These are phyloP conservation scores for Malurus leucopterus DNA, from an alignment of 2,797 vertebrate species.

Conservation along the genomic window DNA sequence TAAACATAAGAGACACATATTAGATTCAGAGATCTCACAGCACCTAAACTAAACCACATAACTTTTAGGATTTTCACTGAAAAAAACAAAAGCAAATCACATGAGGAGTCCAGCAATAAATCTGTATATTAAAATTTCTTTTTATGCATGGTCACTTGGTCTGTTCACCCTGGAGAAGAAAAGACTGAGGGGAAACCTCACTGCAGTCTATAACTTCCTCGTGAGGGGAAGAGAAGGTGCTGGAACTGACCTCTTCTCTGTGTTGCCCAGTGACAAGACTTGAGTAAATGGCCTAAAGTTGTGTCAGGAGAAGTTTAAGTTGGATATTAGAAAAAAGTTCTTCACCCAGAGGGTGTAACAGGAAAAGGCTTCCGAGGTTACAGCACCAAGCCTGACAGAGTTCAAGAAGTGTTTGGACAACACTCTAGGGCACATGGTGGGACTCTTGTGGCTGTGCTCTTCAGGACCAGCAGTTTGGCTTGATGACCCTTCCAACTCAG, in stretches of 20 bases:
- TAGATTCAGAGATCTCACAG: not conserved
- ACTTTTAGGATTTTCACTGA: not conserved
- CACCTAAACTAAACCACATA: not conserved
- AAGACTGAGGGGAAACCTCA: not conserved
- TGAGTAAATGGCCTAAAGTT: rapidly evolving
- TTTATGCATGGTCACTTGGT: not conserved
- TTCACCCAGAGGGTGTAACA: no score
- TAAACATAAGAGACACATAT: not conserved
- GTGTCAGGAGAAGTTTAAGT: not conserved
- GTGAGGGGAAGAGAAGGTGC: not conserved
- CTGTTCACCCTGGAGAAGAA: not conserved
- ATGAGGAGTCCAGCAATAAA: not conserved
- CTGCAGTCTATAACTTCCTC: not conserved
- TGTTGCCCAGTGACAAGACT: not conserved
- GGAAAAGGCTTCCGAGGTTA: not conserved
- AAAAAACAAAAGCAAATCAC: not conserved
- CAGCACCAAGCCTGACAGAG: not conserved
- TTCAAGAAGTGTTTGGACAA: not conserved
- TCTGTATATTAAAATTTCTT: not conserved
- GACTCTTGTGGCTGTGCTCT: not conserved
- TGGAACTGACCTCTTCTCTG: not conserved
- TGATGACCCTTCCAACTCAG: not conserved
- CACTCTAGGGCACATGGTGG: not conserved
- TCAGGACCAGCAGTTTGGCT: not conserved
- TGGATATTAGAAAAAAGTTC: not conserved